Percentiles rank a stretch among this genome's conserved stretches.
Conservation (phyloP, 2,888 invertebrate genomes). For the Pyralis farinalis region DNA sequence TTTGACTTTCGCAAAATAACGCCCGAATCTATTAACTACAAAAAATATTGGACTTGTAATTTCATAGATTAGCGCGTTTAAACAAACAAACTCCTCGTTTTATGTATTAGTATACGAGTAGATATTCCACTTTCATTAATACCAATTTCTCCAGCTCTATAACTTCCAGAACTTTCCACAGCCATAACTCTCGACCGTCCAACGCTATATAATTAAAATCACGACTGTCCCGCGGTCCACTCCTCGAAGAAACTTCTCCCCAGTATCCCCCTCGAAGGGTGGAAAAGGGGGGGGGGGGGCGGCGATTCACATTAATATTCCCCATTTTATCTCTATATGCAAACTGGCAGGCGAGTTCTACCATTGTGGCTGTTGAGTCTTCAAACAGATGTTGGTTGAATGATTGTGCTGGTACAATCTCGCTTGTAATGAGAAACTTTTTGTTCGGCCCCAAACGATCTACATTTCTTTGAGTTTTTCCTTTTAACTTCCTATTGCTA, state of each 20-base stretch:
- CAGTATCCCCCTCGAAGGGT: conserved; percentile 26
- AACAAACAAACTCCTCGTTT: too few species aligned
- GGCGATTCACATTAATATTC: conserved; percentile 80
- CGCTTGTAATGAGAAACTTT: conserved; percentile 56
- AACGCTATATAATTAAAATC: conserved; percentile 79
- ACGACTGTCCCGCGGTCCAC: conserved; percentile 76
- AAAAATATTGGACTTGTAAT: too few species aligned
- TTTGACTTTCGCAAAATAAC: too few species aligned
- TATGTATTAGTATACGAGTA: neutral
- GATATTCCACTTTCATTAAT: conserved; percentile 11
- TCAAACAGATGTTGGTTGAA: conserved; percentile 59
- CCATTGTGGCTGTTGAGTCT: conserved; percentile 77
- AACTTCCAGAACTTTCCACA: conserved; percentile 36
- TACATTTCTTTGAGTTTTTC: conserved; percentile 45
- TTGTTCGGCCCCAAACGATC: conserved; percentile 51
- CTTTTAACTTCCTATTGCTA: conserved; percentile 3
- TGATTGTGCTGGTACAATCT: conserved; percentile 78
- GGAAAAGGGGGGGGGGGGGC: conserved; percentile 39
- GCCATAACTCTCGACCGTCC: conserved; percentile 64
- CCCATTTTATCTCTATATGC: conserved; percentile 82
- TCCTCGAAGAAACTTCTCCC: conserved; percentile 59
- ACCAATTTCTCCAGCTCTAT: conserved; percentile 31
- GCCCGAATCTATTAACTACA: too few species aligned
- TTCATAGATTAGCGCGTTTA: too few species aligned
- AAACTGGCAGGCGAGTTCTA: conserved; percentile 77